phyloP scores from a whole-genome alignment of 2,113 vertebrate species.

The Rhynchomys soricoides region DNA sequence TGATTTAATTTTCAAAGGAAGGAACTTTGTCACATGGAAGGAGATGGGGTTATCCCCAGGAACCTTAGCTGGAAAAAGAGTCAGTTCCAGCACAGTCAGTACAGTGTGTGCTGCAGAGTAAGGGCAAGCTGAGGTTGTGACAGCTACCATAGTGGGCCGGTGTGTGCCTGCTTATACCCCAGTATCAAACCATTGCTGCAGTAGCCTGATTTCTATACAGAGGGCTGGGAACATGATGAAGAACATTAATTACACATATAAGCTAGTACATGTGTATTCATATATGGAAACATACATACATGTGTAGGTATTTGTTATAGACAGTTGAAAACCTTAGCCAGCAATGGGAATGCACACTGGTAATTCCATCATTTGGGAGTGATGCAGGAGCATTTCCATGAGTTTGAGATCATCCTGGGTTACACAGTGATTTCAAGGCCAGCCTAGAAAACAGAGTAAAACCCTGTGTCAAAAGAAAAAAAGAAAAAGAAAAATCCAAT shows the following conservation, averaged over 20 bases:
- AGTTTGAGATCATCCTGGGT: background rate
- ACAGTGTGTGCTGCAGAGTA: accelerated
- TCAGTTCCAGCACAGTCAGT: accelerated
- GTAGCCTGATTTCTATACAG: accelerated
- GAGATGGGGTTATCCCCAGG: background rate
- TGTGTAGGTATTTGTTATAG: accelerated
- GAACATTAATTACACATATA: accelerated
- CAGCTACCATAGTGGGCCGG: accelerated
- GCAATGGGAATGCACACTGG: background rate
- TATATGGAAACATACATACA: accelerated
- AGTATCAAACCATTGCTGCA: no score
- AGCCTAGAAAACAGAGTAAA: background rate
- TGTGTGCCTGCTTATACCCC: accelerated
- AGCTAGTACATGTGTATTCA: no score
- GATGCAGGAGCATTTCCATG: background rate
- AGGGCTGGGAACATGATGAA: accelerated
- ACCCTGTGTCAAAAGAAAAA: background rate
- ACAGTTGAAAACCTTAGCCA: background rate
- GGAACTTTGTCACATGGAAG: background rate
- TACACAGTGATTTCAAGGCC: background rate
- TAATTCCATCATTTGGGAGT: background rate
- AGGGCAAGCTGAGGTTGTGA: accelerated
- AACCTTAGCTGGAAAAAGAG: accelerated
- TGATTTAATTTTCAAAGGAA: background rate
- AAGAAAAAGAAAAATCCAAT: background rate